Conservation (phyloP, 1,140 invertebrate species). For the Trichogramma pretiosum region DNA sequence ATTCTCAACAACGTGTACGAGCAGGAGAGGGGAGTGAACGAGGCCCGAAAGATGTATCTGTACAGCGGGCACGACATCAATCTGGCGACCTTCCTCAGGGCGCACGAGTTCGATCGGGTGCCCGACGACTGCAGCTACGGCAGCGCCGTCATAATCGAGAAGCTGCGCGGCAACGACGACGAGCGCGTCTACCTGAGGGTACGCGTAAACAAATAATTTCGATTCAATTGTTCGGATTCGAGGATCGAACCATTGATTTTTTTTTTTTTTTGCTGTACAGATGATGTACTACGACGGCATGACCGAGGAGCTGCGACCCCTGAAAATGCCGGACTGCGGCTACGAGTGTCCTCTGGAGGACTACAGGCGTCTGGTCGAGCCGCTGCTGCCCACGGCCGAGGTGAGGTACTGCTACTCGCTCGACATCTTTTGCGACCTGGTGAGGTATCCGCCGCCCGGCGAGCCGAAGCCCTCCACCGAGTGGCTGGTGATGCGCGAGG, state of each 20-base stretch:
- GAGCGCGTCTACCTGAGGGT: conserved; percentile 21
- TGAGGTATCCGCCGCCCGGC: too few relatives aligned
- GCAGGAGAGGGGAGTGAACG: neutral
- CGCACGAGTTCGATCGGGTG: neutral
- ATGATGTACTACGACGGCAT: neutral
- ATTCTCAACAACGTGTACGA: neutral
- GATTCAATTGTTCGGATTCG: too few relatives aligned
- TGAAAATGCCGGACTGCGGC: neutral
- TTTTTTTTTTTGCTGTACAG: neutral
- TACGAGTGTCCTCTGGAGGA: neutral
- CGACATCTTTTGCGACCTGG: too few relatives aligned
- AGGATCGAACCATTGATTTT: too few relatives aligned
- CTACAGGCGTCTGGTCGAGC: neutral
- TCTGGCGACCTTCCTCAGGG: neutral
- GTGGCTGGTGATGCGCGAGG: too few relatives aligned
- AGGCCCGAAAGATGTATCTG: neutral
- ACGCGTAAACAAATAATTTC: conserved; percentile 12
- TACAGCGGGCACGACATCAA: neutral
- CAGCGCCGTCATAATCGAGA: neutral
- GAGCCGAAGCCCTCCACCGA: too few relatives aligned
- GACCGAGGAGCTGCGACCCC: neutral
- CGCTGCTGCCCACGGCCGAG: neutral
- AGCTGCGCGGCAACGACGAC: conserved; percentile 1
- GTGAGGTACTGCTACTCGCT: too few relatives aligned
- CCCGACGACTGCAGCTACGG: neutral